A percentile compares a stretch with the other conserved stretches of the same genome.
Conservation (phyloP, 2,113 vertebrate species). For the Nothocercus julius region DNA sequence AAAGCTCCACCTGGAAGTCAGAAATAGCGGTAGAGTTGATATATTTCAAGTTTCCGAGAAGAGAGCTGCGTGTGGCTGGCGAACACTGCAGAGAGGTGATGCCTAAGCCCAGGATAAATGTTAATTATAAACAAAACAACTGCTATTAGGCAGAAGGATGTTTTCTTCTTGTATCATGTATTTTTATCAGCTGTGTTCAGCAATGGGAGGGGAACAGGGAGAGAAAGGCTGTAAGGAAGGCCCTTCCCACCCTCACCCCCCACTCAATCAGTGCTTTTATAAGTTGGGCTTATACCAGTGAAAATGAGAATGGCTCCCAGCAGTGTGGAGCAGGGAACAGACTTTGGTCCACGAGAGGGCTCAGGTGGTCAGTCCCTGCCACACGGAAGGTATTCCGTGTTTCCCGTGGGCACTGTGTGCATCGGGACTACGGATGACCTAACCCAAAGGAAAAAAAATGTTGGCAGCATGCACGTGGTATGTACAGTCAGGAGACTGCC, state of each 20-base stretch:
- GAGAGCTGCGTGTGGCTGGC: neutral
- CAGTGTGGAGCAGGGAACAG: neutral
- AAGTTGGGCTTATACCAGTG: neutral
- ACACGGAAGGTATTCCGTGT: accelerated
- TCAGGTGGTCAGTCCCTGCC: accelerated
- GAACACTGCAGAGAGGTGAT: neutral
- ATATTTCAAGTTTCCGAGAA: neutral
- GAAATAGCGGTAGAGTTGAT: neutral
- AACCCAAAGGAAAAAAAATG: neutral
- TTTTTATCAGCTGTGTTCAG: neutral
- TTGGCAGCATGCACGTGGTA: too few species aligned
- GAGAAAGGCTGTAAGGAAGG: neutral
- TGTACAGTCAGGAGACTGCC: neutral
- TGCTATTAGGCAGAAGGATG: neutral
- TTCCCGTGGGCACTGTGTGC: neutral
- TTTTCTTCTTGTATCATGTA: neutral
- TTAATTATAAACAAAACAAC: neutral
- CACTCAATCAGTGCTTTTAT: neutral
- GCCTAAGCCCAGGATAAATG: neutral
- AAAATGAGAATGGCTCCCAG: neutral
- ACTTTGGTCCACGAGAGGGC: neutral
- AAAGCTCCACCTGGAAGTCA: neutral
- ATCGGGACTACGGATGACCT: accelerated
- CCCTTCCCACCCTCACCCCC: neutral
- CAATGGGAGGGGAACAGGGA: neutral